These are phyloP conservation scores for Nemurella pictetii DNA, from an alignment of 2,888 invertebrate genomes.

Conservation along the genomic window DNA sequence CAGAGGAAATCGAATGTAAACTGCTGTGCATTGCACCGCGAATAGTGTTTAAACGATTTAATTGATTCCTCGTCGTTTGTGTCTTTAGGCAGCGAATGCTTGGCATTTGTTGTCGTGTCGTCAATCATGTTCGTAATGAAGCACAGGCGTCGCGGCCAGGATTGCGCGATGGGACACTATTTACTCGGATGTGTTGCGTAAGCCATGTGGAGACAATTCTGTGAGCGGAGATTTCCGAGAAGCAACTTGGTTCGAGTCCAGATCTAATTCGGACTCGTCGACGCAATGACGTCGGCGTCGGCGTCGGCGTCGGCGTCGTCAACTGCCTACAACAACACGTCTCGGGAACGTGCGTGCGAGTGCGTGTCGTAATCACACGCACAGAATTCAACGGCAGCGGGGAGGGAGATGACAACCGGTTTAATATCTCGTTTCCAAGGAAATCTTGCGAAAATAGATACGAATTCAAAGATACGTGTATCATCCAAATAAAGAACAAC, in stretches of 20 bases:
- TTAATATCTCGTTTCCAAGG: not conserved
- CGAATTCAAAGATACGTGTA: not conserved
- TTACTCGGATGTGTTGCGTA: not conserved
- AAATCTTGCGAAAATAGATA: not conserved
- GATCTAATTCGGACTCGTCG: constrained; percentile 4
- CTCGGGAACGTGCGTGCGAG: not conserved
- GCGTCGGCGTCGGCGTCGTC: not conserved
- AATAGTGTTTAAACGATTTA: no score
- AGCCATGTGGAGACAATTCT: not conserved
- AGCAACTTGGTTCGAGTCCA: constrained; percentile 1
- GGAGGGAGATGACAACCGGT: not conserved
- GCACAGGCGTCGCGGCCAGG: not conserved
- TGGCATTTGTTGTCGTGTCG: not conserved
- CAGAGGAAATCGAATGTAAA: not conserved
- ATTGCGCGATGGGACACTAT: not conserved
- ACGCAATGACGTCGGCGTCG: constrained; percentile 5
- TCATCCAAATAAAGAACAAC: not conserved
- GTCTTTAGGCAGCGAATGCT: not conserved
- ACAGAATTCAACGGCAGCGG: no score
- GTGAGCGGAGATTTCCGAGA: not conserved
- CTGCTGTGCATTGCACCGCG: not conserved
- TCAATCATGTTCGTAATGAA: not conserved
- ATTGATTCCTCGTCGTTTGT: no score
- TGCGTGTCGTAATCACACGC: not conserved
- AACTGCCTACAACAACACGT: not conserved